Percentiles rank a stretch among this genome's conserved stretches.
Conservation (phyloP, 2,888 invertebrate species). For the Pelosia muscerda region DNA sequence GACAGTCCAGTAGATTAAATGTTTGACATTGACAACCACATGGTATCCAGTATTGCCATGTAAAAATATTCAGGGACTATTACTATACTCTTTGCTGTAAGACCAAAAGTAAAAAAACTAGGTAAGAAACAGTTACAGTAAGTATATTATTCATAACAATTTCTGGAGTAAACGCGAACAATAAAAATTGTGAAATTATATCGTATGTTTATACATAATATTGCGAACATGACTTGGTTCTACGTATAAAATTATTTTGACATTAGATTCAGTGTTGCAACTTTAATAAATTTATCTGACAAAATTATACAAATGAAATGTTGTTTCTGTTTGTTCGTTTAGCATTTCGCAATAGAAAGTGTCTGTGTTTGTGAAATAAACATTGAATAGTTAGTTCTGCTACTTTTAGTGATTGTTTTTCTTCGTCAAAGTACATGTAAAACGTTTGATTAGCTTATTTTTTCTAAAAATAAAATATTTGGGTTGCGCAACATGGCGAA, state of each 20-base stretch:
- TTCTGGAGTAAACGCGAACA: too few relatives aligned
- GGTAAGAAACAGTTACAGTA: too few relatives aligned
- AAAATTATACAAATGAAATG: constrained; percentile 25
- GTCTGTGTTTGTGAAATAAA: constrained; percentile 17
- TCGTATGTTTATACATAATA: too few relatives aligned
- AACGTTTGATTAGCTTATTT: constrained; percentile 14
- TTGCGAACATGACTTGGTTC: too few relatives aligned
- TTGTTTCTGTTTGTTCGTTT: constrained; percentile 29
- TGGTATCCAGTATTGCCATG: background rate
- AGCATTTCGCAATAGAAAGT: constrained; percentile 24
- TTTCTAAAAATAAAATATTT: constrained; percentile 53
- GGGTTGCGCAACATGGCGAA: constrained; percentile 86
- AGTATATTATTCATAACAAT: too few relatives aligned
- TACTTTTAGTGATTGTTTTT: constrained; percentile 16
- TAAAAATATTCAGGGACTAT: too few relatives aligned
- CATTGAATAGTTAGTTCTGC: background rate
- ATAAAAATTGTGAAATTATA: too few relatives aligned
- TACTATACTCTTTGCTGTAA: too few relatives aligned
- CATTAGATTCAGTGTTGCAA: constrained; percentile 22
- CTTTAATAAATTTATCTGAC: constrained; percentile 11
- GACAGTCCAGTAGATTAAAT: too few relatives aligned
- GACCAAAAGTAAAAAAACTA: too few relatives aligned
- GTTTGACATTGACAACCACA: background rate
- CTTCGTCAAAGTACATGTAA: constrained; percentile 9
- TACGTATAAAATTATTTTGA: constrained; percentile 16